Conservation (phyloP, 1,140 invertebrate species). For the Hycleus phaleratus region DNA sequence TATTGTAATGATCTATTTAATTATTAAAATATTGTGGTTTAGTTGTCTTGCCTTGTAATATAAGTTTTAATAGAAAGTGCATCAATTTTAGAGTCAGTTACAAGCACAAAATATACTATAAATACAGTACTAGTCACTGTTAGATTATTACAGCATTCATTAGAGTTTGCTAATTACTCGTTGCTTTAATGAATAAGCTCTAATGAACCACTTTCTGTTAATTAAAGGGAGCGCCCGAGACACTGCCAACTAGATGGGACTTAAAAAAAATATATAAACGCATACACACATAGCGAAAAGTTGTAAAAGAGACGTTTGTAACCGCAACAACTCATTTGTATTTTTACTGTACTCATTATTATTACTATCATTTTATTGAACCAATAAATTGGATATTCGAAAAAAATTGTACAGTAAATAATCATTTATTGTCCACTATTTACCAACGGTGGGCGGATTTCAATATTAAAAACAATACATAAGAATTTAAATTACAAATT, state of each 20-base stretch:
- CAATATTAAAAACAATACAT: too few species aligned
- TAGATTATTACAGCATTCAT: constrained; percentile 53
- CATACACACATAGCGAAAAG: constrained; percentile 16
- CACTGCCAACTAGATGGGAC: constrained; percentile 34
- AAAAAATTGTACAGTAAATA: too few species aligned
- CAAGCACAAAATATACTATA: constrained; percentile 35
- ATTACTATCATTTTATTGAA: too few species aligned
- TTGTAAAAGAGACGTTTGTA: constrained; percentile 14
- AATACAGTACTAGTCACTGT: constrained; percentile 32
- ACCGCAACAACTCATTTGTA: constrained; percentile 12
- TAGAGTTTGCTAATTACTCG: constrained; percentile 78
- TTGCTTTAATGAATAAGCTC: constrained; percentile 80
- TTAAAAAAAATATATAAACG: constrained; percentile 16
- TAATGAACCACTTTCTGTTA: constrained; percentile 81
- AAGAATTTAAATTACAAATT: too few species aligned
- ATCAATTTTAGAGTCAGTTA: neutral
- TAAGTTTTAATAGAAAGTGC: too few species aligned
- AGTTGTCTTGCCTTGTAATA: too few species aligned
- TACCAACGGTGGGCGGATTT: too few species aligned
- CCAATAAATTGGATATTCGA: too few species aligned
- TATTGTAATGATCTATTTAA: too few species aligned
- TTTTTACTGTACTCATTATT: constrained; percentile 5
- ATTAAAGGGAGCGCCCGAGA: constrained; percentile 56
- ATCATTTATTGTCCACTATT: too few species aligned
- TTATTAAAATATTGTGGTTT: too few species aligned